A percentile compares a stretch with the other conserved stretches of the same genome.
These are phyloP conservation scores for Elgaria multicarinata DNA, from an alignment of 2,113 vertebrate genomes.

Conservation along the genomic window DNA sequence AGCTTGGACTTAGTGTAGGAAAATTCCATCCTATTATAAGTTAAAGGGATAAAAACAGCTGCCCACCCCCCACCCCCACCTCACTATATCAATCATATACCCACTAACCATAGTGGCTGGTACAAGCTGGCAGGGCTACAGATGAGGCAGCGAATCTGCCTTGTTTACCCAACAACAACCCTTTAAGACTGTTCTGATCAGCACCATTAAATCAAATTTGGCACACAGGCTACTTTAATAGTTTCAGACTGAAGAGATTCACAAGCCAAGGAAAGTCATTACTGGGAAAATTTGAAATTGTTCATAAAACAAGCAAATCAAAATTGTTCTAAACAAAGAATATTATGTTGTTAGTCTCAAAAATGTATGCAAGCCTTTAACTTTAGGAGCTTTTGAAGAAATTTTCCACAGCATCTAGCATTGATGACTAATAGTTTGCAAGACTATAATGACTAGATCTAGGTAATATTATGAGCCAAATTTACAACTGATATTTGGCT, in stretches of 20 bases:
- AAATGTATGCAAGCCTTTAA: neutral
- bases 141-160: too few relatives aligned
- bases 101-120: too few relatives aligned
- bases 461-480: neutral
- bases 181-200: too few relatives aligned
- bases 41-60: too few relatives aligned
- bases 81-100: too few relatives aligned
- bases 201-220: neutral
- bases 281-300: neutral
- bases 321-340: constrained; percentile 17
- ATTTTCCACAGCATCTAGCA: neutral
- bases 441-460: constrained; percentile 2
- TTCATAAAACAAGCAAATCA: neutral
- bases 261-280: neutral
- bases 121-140: too few relatives aligned
- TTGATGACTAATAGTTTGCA: neutral
- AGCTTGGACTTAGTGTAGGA: too few relatives aligned
- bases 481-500: constrained; percentile 31
- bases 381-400: neutral
- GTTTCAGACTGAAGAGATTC: neutral
- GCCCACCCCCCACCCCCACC: too few relatives aligned
- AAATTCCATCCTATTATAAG: too few relatives aligned
- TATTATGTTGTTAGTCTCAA: neutral
- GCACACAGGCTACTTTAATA: constrained; percentile 3
- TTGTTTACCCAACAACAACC: too few relatives aligned